Percentiles rank a stretch among this genome's conserved stretches.
phyloP scores from a whole-genome alignment of 1,140 invertebrate genomes.

The Vollenhovia emeryi region DNA sequence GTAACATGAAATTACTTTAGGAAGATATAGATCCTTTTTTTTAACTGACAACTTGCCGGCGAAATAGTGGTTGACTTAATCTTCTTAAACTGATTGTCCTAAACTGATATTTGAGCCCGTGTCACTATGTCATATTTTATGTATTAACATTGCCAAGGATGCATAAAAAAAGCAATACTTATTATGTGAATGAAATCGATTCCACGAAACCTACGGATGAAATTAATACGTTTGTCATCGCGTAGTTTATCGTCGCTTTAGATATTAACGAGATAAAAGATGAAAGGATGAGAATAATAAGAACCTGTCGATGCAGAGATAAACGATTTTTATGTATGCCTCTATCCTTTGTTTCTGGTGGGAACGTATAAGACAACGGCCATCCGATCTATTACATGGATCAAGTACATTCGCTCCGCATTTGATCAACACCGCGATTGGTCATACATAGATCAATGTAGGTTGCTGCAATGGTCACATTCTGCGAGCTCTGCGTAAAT shows the following conservation, averaged over 20 bases:
- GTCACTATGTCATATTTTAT: neutral
- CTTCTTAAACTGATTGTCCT: neutral
- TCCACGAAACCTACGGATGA: neutral
- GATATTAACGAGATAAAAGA: neutral
- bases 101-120: neutral
- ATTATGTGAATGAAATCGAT: neutral
- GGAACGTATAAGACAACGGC: neutral
- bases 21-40: slow-evolving; percentile 19
- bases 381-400: slow-evolving; percentile 21
- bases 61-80: neutral
- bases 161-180: neutral
- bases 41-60: neutral
- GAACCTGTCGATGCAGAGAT: neutral
- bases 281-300: neutral
- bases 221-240: neutral
- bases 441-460: neutral
- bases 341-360: neutral
- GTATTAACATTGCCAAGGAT: neutral
- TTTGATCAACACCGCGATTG: slow-evolving; percentile 34
- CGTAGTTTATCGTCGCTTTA: neutral
- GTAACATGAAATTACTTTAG: slow-evolving; percentile 26
- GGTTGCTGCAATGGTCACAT: slow-evolving; percentile 28
- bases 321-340: neutral
- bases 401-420: slow-evolving; percentile 35
- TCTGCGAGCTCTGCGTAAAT: neutral